Evolutionary conservation across 2,113 vertebrate species (phyloP), one percentile per base, ranked within the genome.

Genomic region (Lucifuga dentata): DNA sequence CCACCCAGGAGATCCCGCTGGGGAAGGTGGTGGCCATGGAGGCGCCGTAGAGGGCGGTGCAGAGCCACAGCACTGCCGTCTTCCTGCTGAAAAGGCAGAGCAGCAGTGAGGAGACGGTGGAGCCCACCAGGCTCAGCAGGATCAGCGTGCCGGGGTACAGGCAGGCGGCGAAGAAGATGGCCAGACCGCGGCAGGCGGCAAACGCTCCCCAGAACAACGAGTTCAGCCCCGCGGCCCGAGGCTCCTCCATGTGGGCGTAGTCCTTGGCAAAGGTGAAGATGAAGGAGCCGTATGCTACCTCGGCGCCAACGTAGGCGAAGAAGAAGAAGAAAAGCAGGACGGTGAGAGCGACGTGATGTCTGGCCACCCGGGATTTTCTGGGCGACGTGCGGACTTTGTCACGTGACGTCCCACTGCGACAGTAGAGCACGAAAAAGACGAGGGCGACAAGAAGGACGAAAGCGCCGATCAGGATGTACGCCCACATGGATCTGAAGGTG

Each of bases 21-120:
- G 98, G 98, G 72, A 98, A 98, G 0, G 92, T 93, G 53, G 94
- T 88, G 0, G 97, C 94, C 96, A 98, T 95, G 0, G 96, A 98
- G 0, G 94, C 93, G 0, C 98, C 97, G 0, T 98, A 99, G 11
- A 96, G 63, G 0, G 91, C 89, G 0, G 87, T 95, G 9, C 94
- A 94, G 0, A 61, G 6, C 97, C 97, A 99, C 38, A 99, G 89
- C 0, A 67, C 85, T 4, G 73, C n/a, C 0, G 2, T 36, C 41
- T 76, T 67, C 8, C 9, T 71, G 7, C 86, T 78, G 12, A 97
- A 95, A 67, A 97, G 91, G 36, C 92, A 92, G 80, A 98, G 84
- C 5, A 92, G 85, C 0, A 90, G 68, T 0, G 95, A 92, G 1
- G 97, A 94, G 5, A 82, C 0, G 0, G 93, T 88, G 21, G 93